Percentiles rank a stretch among this genome's conserved stretches.
phyloP scores from a whole-genome alignment of 2,888 invertebrate species.

The Cyclophora punctaria region DNA sequence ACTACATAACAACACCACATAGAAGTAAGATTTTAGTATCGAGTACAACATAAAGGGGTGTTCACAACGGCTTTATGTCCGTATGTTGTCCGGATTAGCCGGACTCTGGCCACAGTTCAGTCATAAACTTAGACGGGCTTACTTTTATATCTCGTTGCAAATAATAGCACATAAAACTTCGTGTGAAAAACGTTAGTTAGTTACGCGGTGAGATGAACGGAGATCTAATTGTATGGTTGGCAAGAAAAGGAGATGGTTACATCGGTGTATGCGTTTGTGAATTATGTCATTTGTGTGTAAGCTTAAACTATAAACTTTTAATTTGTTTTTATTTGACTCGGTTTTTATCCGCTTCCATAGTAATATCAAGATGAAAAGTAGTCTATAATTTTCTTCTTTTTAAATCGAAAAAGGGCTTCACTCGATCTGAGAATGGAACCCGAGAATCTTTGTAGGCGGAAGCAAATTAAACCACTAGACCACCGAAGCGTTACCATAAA shows the following conservation, averaged over 20 bases:
- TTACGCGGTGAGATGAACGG: constrained; percentile 40
- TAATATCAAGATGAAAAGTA: no score
- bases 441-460: no score
- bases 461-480: no score
- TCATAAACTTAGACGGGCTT: constrained; percentile 58
- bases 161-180: constrained; percentile 75
- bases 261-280: no score
- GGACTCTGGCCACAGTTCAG: constrained; percentile 25
- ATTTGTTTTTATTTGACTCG: no score
- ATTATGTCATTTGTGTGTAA: no score
- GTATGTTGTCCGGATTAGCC: constrained; percentile 35
- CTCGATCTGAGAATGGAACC: no score
- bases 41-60: constrained; percentile 66
- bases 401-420: no score
- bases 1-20: constrained; percentile 47
- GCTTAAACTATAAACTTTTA: no score
- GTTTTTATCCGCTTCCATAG: no score
- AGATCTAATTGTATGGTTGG: constrained; percentile 27
- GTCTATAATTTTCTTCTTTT: no score
- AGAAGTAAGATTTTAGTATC: constrained; percentile 58
- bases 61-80: constrained; percentile 39
- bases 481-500: no score
- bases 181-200: constrained; percentile 73
- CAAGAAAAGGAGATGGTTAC: constrained; percentile 10
- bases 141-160: constrained; percentile 71